A percentile compares a stretch with the other conserved stretches of the same genome.
Conservation (phyloP, 2,888 invertebrate species). For the Cheilosia grossa region DNA sequence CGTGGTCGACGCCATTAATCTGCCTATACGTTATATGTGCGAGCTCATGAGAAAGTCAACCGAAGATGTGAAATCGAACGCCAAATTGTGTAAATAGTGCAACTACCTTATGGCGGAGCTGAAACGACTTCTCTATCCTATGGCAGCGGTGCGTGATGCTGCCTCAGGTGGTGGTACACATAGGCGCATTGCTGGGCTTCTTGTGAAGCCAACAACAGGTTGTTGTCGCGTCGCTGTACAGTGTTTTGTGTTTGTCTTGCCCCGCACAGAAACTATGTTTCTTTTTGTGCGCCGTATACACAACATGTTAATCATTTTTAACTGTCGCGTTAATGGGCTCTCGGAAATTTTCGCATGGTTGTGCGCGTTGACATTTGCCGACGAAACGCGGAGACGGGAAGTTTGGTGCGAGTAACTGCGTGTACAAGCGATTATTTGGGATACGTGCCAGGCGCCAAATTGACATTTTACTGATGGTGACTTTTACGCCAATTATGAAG, state of each 20-base stretch:
- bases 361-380: slow-evolving; percentile 29
- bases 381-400: too few relatives aligned
- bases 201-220: slow-evolving; percentile 57
- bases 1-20: slow-evolving; percentile 46
- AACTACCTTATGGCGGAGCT: slow-evolving; percentile 58
- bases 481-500: slow-evolving; percentile 20
- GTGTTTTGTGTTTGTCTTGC: slow-evolving; percentile 16
- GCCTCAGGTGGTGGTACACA: slow-evolving; percentile 35
- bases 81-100: slow-evolving; percentile 72
- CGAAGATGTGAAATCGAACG: slow-evolving; percentile 65
- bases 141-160: slow-evolving; percentile 56
- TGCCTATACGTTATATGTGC: neutral
- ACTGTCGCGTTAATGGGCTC: slow-evolving; percentile 56
- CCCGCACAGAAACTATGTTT: slow-evolving; percentile 12
- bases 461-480: slow-evolving; percentile 20
- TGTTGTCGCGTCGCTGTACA: slow-evolving; percentile 55
- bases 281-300: neutral
- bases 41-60: slow-evolving; percentile 62
- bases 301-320: slow-evolving; percentile 67
- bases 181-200: slow-evolving; percentile 18
- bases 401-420: slow-evolving; percentile 7
- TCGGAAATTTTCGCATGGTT: slow-evolving; percentile 40
- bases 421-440: slow-evolving; percentile 34
- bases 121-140: slow-evolving; percentile 18
- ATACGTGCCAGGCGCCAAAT: slow-evolving; percentile 35